Percentiles rank a stretch among this genome's conserved stretches.
Evolutionary conservation across 2,113 vertebrate species (phyloP).

Genomic region (Neogobius melanostomus): DNA sequence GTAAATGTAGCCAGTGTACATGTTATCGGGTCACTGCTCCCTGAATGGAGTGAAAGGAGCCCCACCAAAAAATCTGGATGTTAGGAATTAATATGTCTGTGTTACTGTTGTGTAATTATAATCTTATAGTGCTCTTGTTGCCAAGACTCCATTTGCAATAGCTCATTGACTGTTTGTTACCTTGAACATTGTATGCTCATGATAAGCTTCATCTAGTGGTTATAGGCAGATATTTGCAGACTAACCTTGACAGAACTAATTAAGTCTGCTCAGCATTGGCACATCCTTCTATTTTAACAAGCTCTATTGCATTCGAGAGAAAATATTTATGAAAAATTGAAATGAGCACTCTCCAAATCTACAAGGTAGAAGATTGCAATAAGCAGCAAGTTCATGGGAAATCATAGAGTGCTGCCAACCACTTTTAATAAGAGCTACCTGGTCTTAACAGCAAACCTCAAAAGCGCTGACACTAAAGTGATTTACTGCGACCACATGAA

Average conservation of each 20-base stretch:
- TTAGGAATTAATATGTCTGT: too few species aligned
- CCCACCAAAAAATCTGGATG: too few species aligned
- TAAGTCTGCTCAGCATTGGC: not conserved
- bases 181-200: too few species aligned
- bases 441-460: conserved; percentile 21
- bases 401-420: conserved; percentile 25
- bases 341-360: conserved; percentile 4
- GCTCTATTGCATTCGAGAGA: not conserved
- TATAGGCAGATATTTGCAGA: not conserved
- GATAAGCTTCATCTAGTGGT: too few species aligned
- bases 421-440: conserved; percentile 51
- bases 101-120: too few species aligned
- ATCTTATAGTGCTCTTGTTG: too few species aligned
- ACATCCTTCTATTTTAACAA: not conserved
- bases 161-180: too few species aligned
- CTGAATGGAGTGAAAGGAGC: too few species aligned
- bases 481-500: not conserved
- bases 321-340: not conserved
- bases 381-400: not conserved
- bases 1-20: too few species aligned
- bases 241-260: not conserved
- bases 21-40: too few species aligned
- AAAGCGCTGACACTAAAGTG: conserved; percentile 31
- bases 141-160: too few species aligned
- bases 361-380: not conserved